Conservation (phyloP, 2,888 invertebrate genomes). For the Pteria penguin region DNA sequence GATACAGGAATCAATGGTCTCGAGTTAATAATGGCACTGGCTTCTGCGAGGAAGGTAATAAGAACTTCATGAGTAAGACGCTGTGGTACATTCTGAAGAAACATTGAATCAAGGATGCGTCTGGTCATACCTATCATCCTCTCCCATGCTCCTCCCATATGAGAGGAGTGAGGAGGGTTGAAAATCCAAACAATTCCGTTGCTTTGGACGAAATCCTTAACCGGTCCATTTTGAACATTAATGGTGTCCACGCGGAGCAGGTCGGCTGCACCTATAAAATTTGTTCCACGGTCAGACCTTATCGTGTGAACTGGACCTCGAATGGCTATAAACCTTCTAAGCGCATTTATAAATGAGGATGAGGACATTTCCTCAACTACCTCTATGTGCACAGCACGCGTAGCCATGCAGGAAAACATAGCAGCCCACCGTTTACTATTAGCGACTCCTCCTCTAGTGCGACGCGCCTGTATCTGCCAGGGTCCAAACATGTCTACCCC, state of each 20-base stretch:
- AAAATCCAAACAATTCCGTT: constrained; percentile 39
- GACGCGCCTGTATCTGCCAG: constrained; percentile 25
- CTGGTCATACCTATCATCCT: constrained; percentile 38
- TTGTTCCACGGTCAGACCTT: constrained; percentile 43
- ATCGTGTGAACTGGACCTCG: constrained; percentile 34
- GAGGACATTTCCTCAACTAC: constrained; percentile 21
- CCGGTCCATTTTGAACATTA: constrained; percentile 23
- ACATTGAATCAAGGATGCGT: constrained; percentile 42
- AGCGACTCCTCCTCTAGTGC: constrained; percentile 20
- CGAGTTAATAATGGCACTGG: constrained; percentile 20
- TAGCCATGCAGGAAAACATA: constrained; percentile 32
- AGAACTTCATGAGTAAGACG: constrained; percentile 29
- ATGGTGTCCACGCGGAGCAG: constrained; percentile 17
- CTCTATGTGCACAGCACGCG: constrained; percentile 30
- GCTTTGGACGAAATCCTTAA: constrained; percentile 23
- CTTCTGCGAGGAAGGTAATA: constrained; percentile 23
- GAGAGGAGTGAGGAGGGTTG: no score
- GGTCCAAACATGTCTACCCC: constrained; percentile 35
- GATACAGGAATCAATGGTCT: constrained; percentile 26
- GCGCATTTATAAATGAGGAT: constrained; percentile 45
- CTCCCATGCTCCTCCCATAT: no score
- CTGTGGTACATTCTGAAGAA: not conserved
- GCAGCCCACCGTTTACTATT: constrained; percentile 34
- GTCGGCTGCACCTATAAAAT: constrained; percentile 40
- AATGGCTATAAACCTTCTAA: constrained; percentile 36